Conservation (phyloP, 2,888 invertebrate species). For the Folsomia manolachei region DNA sequence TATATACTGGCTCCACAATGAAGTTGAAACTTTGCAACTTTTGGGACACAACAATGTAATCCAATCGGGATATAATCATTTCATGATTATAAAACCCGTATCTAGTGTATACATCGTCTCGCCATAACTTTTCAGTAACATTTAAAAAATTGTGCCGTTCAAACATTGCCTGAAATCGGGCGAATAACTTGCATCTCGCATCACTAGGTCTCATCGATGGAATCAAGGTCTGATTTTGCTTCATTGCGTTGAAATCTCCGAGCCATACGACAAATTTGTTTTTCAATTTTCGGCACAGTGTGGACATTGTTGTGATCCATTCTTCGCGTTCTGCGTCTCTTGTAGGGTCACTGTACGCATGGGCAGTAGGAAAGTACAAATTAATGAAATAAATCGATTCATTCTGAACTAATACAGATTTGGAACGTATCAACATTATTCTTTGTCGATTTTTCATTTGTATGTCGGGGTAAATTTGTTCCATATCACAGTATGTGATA, state of each 20-base stretch:
- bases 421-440: background rate
- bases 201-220: background rate
- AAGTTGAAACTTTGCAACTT: background rate
- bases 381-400: background rate
- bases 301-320: background rate
- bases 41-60: background rate
- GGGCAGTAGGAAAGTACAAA: background rate
- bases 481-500: background rate
- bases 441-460: background rate
- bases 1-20: background rate
- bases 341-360: background rate
- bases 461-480: background rate
- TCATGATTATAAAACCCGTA: background rate
- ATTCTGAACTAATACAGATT: background rate
- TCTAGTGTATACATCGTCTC: background rate
- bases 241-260: background rate
- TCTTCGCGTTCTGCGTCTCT: background rate
- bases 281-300: background rate
- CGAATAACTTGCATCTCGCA: background rate
- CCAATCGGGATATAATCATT: background rate
- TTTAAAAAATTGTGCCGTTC: background rate
- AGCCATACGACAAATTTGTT: background rate
- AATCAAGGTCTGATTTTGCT: background rate
- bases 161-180: background rate
- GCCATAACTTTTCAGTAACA: background rate